Evolutionary conservation across 2,113 vertebrate species (phyloP), one percentile per base, ranked within the genome.

Genomic region (Apeltes quadracus): DNA sequence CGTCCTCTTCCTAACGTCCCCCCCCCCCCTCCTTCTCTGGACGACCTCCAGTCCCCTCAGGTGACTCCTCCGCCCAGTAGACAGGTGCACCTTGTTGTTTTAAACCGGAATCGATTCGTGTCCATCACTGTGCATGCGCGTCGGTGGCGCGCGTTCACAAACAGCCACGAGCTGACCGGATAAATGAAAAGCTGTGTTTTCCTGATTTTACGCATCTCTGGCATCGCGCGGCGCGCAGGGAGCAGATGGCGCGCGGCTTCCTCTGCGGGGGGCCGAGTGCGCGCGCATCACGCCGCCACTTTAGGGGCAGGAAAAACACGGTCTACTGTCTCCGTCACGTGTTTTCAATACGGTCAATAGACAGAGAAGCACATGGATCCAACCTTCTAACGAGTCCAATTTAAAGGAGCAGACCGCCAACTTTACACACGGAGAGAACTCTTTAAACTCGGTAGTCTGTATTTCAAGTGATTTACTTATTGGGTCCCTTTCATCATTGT

Each of bases 231-330:
- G 34, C 76, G 69, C 62, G 34, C 32, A 73, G 22, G 70, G 70
- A 84, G 71, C 91, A 92, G 90, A 92, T 92, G 91, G 91, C 73
- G 61, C 51, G 81, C 79, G 74, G 91, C 85, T 81, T 81, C 79
- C 89, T 72, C 90, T 69, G 72, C 80, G 70, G 87, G 90, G 67
- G 68, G 32, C 29, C 36, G 14, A 34, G 27, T 27, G 18, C 46
- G 39, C 46, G 39, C 68, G 61, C 58, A 64, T 67, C 59, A 1
- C 74, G 75, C 41, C 27, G 9, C 58, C 8, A 14, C 6, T 32
- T 53, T n/a, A 5, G 32, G 41, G 2, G 20, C 12, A 34, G 3
- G n/a, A n/a, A n/a, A 56, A 9, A 43, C 16, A 1, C 15, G 56
- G 23, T n/a, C 56, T 12, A 13, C 38, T 39, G 1, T 38, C 1